Evolutionary conservation across 2,113 vertebrate species (phyloP).

Genomic region (Jacana jacana): DNA sequence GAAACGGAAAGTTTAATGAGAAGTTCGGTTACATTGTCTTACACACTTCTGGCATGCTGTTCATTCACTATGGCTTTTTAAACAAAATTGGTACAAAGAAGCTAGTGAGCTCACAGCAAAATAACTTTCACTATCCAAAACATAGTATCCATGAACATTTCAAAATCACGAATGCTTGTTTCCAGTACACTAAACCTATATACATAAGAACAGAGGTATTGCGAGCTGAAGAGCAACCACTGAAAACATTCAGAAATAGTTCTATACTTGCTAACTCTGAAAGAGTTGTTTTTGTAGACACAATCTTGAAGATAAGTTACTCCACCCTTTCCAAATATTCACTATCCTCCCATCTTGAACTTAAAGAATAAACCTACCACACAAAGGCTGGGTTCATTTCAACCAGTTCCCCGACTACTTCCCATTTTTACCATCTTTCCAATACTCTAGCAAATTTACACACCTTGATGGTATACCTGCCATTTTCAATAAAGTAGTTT

Average conservation of each 20-base stretch:
- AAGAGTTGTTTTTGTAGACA: neutral
- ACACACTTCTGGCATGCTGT: neutral
- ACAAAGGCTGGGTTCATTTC: neutral
- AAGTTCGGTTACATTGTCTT: neutral
- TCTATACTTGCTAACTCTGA: neutral
- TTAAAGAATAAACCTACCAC: neutral
- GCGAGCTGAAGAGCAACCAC: neutral
- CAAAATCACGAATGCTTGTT: neutral
- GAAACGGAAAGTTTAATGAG: neutral
- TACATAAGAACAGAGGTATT: neutral
- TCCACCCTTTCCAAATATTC: neutral
- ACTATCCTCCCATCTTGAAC: neutral
- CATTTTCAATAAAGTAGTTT: neutral
- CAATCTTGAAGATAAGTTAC: neutral
- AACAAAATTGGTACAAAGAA: neutral
- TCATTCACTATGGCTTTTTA: neutral
- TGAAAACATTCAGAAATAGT: neutral
- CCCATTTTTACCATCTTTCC: neutral
- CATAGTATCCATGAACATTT: neutral
- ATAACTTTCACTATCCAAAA: neutral
- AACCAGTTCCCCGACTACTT: neutral
- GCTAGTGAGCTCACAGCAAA: neutral
- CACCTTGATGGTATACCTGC: neutral
- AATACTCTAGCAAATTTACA: neutral
- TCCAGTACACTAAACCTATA: neutral